Evolutionary conservation across 1,140 invertebrate species (phyloP), one percentile per base, ranked within the genome.

Genomic region (Phymastichus coffea): DNA sequence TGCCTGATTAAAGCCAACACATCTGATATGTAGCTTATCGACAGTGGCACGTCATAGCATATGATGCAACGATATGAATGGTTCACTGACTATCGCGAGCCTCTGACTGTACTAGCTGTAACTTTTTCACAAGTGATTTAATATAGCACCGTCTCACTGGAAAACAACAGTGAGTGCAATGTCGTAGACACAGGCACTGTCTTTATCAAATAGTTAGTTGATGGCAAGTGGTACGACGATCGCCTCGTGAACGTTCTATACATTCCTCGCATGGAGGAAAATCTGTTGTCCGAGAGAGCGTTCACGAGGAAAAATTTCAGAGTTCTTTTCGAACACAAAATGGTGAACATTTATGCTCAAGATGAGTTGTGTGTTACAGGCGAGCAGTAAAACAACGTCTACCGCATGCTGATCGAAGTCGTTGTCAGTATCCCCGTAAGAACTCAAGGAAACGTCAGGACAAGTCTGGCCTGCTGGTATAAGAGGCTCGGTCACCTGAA

Each of bases 21-120:
- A 14, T 6, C 30, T 8, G 30, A 33, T 33, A 14, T 33, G 30
- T 14, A 8, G 14, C 30, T 8, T 14, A 14, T 33, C 23, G 64
- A 66, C 43, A 66, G 63, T 30, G 58, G 63, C 15, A 57, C 59
- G n/a, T 68, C 63, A 14, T 19, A 37, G 2, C 64, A 64, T 15
- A 66, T 66, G 6, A 63, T 49, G 0, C 58, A 38, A 10, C 46
- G 44, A 17, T 12, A 48, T 0, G 63, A 65, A 20, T 66, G 52
- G 46, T 43, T 66, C 20, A 35, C 19, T 8, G 53, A 63, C 14
- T 52, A 43, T 12, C 43, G 25, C 12, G n/a, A 20, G 26, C 12
- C n/a, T n/a, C n/a, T n/a, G n/a, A n/a, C n/a, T n/a, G n/a, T n/a
- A n/a, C n/a, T n/a, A n/a, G n/a, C n/a, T n/a, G n/a, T n/a, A n/a